Evolutionary conservation across 2,888 invertebrate species (phyloP).

Genomic region (Monoplex corrugatus): DNA sequence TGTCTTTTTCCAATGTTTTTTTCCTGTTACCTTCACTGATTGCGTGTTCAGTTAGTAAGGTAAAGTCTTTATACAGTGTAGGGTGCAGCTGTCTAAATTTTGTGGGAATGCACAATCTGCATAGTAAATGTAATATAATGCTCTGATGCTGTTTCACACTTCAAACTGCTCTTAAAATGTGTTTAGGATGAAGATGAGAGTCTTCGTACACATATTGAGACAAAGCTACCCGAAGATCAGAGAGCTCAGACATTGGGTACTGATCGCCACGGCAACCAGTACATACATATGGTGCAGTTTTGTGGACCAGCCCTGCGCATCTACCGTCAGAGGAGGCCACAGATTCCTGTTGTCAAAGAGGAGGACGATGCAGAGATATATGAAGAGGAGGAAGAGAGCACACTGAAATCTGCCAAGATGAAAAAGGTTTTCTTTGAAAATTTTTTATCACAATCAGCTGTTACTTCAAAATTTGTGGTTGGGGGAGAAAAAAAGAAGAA

Average conservation of each 20-base stretch:
- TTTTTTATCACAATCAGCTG: neutral
- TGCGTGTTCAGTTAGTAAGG: no score
- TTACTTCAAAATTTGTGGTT: no score
- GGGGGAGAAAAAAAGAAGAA: no score
- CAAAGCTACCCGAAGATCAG: slow-evolving; percentile 82
- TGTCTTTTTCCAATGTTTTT: no score
- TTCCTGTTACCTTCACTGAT: no score
- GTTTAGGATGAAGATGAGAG: slow-evolving; percentile 84
- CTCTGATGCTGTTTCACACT: no score
- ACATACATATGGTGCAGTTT: slow-evolving; percentile 85
- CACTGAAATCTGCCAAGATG: slow-evolving; percentile 43
- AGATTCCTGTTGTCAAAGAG: slow-evolving; percentile 63
- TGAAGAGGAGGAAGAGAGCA: slow-evolving; percentile 54
- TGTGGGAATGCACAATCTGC: no score
- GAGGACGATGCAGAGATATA: no score
- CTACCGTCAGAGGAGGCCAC: slow-evolving; percentile 81
- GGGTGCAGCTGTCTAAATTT: no score
- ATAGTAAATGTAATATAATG: no score
- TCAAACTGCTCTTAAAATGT: neutral
- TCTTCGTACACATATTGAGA: slow-evolving; percentile 83
- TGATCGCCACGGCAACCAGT: slow-evolving; percentile 83
- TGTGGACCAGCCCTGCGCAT: slow-evolving; percentile 83
- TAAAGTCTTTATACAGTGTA: no score
- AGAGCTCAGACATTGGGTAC: slow-evolving; percentile 83
- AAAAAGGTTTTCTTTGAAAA: neutral